These are phyloP conservation scores for Hirundichthys speculiger DNA, from an alignment of 2,113 vertebrate genomes.

Conservation along the genomic window DNA sequence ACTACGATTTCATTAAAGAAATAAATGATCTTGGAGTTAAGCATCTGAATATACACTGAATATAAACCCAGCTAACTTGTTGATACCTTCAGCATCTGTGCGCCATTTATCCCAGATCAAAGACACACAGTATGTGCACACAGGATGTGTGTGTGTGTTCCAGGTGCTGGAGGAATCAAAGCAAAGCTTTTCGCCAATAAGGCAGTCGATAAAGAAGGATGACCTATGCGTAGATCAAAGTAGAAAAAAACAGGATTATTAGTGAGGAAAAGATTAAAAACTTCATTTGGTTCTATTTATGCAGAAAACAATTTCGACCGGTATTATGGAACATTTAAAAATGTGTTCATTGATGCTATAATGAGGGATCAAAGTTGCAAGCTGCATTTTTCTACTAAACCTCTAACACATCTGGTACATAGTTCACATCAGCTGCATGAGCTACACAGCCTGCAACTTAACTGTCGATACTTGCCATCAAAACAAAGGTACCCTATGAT, in stretches of 20 bases:
- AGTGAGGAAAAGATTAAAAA: not conserved
- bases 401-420: no score
- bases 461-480: no score
- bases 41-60: not conserved
- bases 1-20: not conserved
- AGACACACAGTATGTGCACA: constrained; percentile 28
- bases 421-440: not conserved
- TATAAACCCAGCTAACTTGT: constrained; percentile 34
- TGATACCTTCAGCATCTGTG: constrained; percentile 64
- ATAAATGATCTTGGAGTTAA: constrained; percentile 1
- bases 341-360: not conserved
- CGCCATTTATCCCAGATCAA: constrained; percentile 54
- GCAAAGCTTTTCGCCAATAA: constrained; percentile 5
- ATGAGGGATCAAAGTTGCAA: no score
- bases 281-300: not conserved
- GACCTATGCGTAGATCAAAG: not conserved
- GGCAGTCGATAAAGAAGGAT: constrained; percentile 1
- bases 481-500: no score
- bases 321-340: not conserved
- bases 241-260: not conserved
- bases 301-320: not conserved
- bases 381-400: not conserved
- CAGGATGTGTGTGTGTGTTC: constrained; percentile 35
- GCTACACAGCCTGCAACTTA: no score
- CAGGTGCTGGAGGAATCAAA: constrained; percentile 43